These are phyloP conservation scores for Melolontha melolontha DNA, from an alignment of 2,888 invertebrate genomes.

Conservation along the genomic window DNA sequence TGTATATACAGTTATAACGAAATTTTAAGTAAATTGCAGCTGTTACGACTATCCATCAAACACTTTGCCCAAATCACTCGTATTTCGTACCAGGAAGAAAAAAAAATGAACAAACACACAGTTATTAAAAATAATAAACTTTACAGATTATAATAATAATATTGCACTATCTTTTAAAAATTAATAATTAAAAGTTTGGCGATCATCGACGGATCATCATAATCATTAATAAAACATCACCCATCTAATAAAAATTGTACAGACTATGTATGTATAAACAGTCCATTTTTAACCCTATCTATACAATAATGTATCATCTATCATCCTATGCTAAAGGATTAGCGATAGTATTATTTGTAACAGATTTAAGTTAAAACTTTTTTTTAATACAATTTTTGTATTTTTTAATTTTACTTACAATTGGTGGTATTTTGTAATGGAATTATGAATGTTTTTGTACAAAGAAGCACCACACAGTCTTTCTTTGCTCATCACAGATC, in stretches of 20 bases:
- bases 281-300: slow-evolving; percentile 42
- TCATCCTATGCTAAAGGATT: slow-evolving; percentile 29
- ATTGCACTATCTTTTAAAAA: slow-evolving; percentile 42
- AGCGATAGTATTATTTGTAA: slow-evolving; percentile 7
- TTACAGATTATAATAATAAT: slow-evolving; percentile 19
- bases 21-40: slow-evolving; percentile 3
- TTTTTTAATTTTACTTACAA: slow-evolving; percentile 8
- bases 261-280: slow-evolving; percentile 42
- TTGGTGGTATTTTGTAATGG: slow-evolving; percentile 1
- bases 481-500: slow-evolving; percentile 11
- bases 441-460: slow-evolving; percentile 5
- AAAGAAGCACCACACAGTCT: slow-evolving; percentile 12
- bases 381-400: slow-evolving; percentile 10
- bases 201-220: slow-evolving; percentile 2
- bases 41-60: neutral
- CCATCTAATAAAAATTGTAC: slow-evolving; percentile 37
- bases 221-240: slow-evolving; percentile 1
- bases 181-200: slow-evolving; percentile 13
- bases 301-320: slow-evolving; percentile 32
- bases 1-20: too few relatives aligned
- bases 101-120: slow-evolving; percentile 14
- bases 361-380: neutral
- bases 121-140: slow-evolving; percentile 4
- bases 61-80: slow-evolving; percentile 37
- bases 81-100: slow-evolving; percentile 16